phyloP scores from a whole-genome alignment of 1,140 invertebrate species.

The Aphis gossypii region DNA sequence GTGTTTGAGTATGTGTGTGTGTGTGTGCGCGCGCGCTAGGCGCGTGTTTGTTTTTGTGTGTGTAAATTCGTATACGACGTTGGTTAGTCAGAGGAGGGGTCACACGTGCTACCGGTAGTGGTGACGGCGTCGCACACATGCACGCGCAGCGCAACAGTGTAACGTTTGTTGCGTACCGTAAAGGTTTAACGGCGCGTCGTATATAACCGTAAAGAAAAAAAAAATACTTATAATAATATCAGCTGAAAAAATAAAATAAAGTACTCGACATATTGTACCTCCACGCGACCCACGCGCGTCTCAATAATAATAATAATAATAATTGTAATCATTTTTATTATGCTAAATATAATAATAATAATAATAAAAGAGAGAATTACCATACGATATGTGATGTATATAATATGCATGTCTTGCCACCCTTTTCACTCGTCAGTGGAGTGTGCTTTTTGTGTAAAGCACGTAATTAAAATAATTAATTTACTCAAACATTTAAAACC shows the following conservation, averaged over 20 bases:
- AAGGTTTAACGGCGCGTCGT: conserved; percentile 48
- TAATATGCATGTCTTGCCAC: not conserved
- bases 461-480: conserved; percentile 46
- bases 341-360: not conserved
- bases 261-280: not conserved
- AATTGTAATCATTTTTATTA: not conserved
- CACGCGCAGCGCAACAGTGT: conserved; percentile 54
- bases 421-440: not conserved
- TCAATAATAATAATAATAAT: not conserved
- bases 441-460: not conserved
- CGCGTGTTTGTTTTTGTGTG: no score
- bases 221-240: not conserved
- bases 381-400: not conserved
- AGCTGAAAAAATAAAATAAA: conserved; percentile 26
- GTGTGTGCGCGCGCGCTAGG: not conserved
- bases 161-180: conserved; percentile 51
- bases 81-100: not conserved
- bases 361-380: not conserved
- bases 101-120: conserved; percentile 34
- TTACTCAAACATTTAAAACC: conserved; percentile 16
- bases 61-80: not conserved
- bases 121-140: conserved; percentile 42
- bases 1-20: not conserved
- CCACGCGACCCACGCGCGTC: not conserved
- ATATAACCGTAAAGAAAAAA: not conserved